phyloP scores from a whole-genome alignment of 2,797 vertebrate species.

The Orientallactaga sibirica region DNA sequence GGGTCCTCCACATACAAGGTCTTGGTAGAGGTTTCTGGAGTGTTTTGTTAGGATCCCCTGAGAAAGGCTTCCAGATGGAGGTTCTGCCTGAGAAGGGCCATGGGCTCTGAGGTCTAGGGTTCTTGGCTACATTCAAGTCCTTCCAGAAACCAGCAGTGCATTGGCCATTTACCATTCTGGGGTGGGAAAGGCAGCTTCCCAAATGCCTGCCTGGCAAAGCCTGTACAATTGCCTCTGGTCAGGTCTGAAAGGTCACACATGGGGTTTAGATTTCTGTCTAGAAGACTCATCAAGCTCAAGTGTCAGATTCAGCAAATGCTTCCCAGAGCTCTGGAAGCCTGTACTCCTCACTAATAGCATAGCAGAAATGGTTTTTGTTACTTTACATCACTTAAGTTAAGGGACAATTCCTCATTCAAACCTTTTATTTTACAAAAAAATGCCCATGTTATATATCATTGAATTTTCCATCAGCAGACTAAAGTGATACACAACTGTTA shows the following conservation, averaged over 20 bases:
- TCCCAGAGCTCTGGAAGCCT: not conserved
- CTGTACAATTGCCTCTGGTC: not conserved
- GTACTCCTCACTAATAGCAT: not conserved
- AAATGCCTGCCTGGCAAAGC: not conserved
- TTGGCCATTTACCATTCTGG: not conserved
- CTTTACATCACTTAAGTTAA: not conserved
- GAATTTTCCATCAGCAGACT: not conserved
- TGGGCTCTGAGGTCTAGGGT: no score
- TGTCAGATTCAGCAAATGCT: not conserved
- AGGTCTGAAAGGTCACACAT: not conserved
- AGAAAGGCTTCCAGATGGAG: not conserved
- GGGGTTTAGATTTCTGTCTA: not conserved
- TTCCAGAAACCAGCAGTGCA: not conserved
- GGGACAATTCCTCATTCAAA: not conserved
- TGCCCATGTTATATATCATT: not conserved
- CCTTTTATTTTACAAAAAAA: not conserved
- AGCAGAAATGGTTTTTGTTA: not conserved
- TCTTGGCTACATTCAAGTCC: not conserved
- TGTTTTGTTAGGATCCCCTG: not conserved
- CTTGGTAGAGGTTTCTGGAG: not conserved
- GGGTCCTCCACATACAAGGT: not conserved
- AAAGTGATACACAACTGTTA: not conserved
- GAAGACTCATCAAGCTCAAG: not conserved
- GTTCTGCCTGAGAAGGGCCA: fast-evolving
- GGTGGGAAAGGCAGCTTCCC: not conserved